phyloP scores from a whole-genome alignment of 2,113 vertebrate species.

The Hystrix cristata region DNA sequence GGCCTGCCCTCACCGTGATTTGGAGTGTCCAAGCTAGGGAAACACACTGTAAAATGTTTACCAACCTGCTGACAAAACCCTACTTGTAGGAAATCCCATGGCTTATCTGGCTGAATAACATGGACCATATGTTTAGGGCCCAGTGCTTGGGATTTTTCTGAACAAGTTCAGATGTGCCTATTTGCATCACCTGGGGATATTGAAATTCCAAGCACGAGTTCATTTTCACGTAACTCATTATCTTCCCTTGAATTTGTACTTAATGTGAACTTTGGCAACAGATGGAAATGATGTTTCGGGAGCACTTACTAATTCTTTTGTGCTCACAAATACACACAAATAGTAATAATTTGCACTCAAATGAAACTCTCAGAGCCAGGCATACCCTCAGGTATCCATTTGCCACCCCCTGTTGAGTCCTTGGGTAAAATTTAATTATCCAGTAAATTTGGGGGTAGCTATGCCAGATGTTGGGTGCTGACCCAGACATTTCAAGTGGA shows the following conservation, averaged over 20 bases:
- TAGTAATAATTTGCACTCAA: constrained; percentile 79
- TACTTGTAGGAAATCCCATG: constrained; percentile 68
- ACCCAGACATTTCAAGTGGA: constrained; percentile 64
- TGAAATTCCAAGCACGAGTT: constrained; percentile 84
- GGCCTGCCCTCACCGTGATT: background rate
- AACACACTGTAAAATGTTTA: background rate
- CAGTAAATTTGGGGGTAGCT: constrained; percentile 70
- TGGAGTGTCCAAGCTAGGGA: background rate
- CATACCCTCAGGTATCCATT: constrained; percentile 79
- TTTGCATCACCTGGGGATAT: constrained; percentile 84
- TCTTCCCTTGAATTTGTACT: constrained; percentile 80
- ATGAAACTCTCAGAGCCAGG: constrained; percentile 77
- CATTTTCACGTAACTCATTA: constrained; percentile 87
- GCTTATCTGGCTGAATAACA: constrained; percentile 76
- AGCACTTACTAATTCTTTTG: constrained; percentile 75
- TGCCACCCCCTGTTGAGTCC: constrained; percentile 79
- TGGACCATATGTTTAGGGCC: constrained; percentile 84
- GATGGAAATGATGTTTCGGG: constrained; percentile 75
- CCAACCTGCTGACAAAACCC: constrained; percentile 57
- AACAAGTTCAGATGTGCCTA: constrained; percentile 78
- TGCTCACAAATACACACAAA: constrained; percentile 66
- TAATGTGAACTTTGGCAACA: constrained; percentile 82
- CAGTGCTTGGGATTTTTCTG: constrained; percentile 78
- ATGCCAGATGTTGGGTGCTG: constrained; percentile 76
- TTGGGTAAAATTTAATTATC: constrained; percentile 83